A percentile compares a stretch with the other conserved stretches of the same genome.
Conservation (phyloP, 1,140 invertebrate species). For the Bombus impatiens region DNA sequence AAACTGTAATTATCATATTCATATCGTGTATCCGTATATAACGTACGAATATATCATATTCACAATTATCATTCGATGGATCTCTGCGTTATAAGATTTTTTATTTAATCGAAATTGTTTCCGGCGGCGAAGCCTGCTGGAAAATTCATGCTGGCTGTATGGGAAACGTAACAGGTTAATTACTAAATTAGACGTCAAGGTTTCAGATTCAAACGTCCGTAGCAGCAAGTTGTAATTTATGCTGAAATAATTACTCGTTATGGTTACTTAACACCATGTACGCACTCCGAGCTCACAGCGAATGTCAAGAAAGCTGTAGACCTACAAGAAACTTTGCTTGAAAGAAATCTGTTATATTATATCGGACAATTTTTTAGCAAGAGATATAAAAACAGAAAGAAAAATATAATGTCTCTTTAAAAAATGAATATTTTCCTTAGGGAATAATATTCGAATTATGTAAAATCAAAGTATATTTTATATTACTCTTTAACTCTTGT, state of each 20-base stretch:
- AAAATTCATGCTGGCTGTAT: neutral
- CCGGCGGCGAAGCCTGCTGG: no score
- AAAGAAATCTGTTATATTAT: neutral
- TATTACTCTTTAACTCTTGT: no score
- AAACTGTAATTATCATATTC: neutral
- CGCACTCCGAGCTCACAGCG: neutral
- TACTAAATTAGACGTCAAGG: neutral
- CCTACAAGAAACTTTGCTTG: neutral
- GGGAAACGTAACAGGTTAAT: neutral
- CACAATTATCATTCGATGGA: neutral
- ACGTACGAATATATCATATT: neutral
- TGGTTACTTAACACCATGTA: neutral
- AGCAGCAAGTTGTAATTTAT: slow-evolving; percentile 10
- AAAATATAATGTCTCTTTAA: neutral
- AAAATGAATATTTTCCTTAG: neutral
- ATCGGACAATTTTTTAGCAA: neutral
- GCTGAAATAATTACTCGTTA: slow-evolving; percentile 18
- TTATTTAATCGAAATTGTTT: neutral
- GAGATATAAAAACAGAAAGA: neutral
- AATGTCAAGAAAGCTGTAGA: neutral
- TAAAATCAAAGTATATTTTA: no score
- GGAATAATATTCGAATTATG: no score
- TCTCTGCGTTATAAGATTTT: neutral
- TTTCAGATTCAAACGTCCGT: neutral
- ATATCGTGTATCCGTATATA: neutral